Evolutionary conservation across 2,888 invertebrate species (phyloP), one percentile per base, ranked within the genome.

Genomic region (Malthinus flaveolus): DNA sequence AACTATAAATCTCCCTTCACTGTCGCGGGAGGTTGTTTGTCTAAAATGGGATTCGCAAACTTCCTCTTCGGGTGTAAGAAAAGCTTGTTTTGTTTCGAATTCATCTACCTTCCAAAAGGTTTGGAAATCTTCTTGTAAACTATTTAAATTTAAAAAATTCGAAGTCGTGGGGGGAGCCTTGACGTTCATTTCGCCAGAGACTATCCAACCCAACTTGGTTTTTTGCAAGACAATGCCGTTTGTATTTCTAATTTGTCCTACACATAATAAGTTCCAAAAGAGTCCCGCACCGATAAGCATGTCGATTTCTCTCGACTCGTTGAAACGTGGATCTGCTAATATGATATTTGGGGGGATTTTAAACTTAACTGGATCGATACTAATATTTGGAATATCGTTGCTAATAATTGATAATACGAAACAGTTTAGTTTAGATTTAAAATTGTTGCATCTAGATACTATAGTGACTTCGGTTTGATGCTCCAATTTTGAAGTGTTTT

Each of bases 271-370:
- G 1, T 49, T 13, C 9, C 10, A 35, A 49, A 49, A 49, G 1
- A 49, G 1, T 36, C 23, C 7, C 36, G 49, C 49, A 8, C 49
- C 36, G 1, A 49, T 49, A 6, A 49, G 12, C 1, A 37, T 49
- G 15, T 36, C 49, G 7, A 49, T 49, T 9, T 15, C 15, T n/a
- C 9, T 35, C n/a, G 50, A 11, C 15, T 42, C 34, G 23, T 54
- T 12, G 44, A 53, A 61, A 5, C n/a, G 33, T 15, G 52, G 53
- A 50, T 61, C 56, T 23, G 61, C 56, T 53, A 61, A 50, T 46
- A 15, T 34, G 7, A 56, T 45, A 12, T 56, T 52, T 9, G 34
- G 31, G 12, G 39, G 47, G 13, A 46, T 46, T 13, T 55, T 10
- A 4, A 59, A 13, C 8, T 23, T 1, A 2, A 4, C 15, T n/a